Conservation (phyloP, 2,888 invertebrate genomes). For the Drosophila picticornis region DNA sequence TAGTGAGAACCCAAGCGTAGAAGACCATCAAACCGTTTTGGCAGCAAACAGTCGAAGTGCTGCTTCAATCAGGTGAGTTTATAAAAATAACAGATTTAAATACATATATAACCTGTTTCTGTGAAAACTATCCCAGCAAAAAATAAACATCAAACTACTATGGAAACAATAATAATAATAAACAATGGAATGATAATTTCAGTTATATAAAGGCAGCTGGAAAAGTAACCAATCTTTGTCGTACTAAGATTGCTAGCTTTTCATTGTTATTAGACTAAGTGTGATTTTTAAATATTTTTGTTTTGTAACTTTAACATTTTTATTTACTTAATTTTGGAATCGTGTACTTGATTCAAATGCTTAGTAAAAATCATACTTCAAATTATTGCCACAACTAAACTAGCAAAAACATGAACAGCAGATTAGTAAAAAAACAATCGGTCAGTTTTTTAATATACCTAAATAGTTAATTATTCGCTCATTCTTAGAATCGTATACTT, state of each 20-base stretch:
- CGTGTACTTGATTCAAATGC: too few relatives aligned
- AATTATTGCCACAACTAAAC: too few relatives aligned
- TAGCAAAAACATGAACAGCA: too few relatives aligned
- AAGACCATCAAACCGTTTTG: constrained; percentile 64
- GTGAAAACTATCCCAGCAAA: neutral
- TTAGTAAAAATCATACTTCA: neutral
- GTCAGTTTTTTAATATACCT: too few relatives aligned
- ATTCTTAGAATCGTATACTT: too few relatives aligned
- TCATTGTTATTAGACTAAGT: neutral
- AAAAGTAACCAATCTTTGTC: neutral
- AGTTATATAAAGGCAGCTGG: neutral
- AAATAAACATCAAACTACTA: neutral
- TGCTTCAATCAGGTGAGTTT: constrained; percentile 59
- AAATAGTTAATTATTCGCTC: too few relatives aligned
- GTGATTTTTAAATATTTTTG: neutral
- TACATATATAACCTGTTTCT: neutral
- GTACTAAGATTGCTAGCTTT: neutral
- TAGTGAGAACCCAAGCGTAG: constrained; percentile 83
- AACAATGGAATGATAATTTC: neutral
- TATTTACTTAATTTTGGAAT: neutral
- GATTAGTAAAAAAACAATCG: too few relatives aligned
- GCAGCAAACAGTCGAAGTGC: constrained; percentile 45
- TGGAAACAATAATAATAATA: neutral
- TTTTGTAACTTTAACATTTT: neutral
- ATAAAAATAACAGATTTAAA: neutral